A percentile compares a stretch with the other conserved stretches of the same genome.
Evolutionary conservation across 1,140 invertebrate genomes (phyloP).

Genomic region (Steinernema feltiae): DNA sequence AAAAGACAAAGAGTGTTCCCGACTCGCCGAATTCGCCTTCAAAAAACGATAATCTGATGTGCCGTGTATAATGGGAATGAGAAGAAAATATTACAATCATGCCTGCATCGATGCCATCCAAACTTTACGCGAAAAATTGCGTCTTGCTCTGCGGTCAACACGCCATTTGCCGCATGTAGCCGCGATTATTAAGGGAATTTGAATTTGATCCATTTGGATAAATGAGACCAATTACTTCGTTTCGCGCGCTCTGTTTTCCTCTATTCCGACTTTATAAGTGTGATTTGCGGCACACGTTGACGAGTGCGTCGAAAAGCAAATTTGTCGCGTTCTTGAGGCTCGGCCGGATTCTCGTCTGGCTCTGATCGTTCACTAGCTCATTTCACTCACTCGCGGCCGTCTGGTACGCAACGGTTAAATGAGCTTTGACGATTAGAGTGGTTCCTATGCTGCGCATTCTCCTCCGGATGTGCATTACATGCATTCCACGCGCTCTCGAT

Average conservation of each 20-base stretch:
- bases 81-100: not conserved
- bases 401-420: conserved; percentile 9
- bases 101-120: no score
- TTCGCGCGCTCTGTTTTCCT: conserved; percentile 6
- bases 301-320: no score
- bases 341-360: no score
- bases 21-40: not conserved
- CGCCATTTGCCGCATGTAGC: no score
- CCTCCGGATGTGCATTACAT: conserved; percentile 11
- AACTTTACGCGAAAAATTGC: no score
- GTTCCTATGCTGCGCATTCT: not conserved
- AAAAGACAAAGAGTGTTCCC: no score
- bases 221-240: conserved; percentile 10
- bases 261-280: not conserved
- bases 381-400: conserved; percentile 8
- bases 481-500: conserved; percentile 14
- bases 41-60: not conserved
- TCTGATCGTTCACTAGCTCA: no score
- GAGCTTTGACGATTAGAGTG: conserved; percentile 8
- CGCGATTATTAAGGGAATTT: conserved; percentile 15
- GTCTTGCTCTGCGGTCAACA: no score
- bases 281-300: not conserved
- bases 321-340: no score
- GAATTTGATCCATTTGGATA: conserved; percentile 5
- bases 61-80: not conserved